Evolutionary conservation across 2,888 invertebrate species (phyloP), one percentile per base, ranked within the genome.

Genomic region (Melieria picta): DNA sequence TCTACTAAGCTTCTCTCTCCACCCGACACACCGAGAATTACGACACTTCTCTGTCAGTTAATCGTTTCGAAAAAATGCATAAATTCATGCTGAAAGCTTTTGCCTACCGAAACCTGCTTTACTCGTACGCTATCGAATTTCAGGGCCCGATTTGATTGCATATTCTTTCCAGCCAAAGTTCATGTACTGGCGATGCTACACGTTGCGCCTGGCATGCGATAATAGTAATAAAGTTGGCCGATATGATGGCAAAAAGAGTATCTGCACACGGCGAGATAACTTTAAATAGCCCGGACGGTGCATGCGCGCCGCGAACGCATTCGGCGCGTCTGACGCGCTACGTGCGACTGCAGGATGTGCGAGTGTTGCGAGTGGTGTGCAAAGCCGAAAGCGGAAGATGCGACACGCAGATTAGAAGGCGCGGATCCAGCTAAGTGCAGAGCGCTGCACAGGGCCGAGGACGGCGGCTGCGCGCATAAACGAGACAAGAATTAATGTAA

Each of bases 221-320:
- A 67, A 67, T 67, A 67, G 67, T 61, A 67, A 67, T 67, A 67
- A 67, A 67, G 50, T 61, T 60, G 45, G 52, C 61, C 61, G 67
- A 67, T 67, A 67, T 67, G 60, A 61, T 67, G 60, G 52, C 67
- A 58, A 60, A 67, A 67, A 52, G 61, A n/a, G 60, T 60, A 60
- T 45, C 60, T 52, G 52, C 67, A 61, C 61, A 61, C 67, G 67
- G 61, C 67, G 61, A 67, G 67, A 67, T 67, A 67, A 67, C 60
- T 67, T 30, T 30, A 30, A 30, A 30, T 30, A 30, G 30, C 30
- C 30, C 30, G 30, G 30, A 30, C 30, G 30, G 30, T 30, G 30
- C 30, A 30, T 30, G 30, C 30, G 30, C 30, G 30, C 30, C 30
- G 30, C 30, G 3, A 30, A 30, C 30, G 30, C 30, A 30, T 30